phyloP scores from a whole-genome alignment of 2,888 invertebrate genomes.

The Macropis europaea region DNA sequence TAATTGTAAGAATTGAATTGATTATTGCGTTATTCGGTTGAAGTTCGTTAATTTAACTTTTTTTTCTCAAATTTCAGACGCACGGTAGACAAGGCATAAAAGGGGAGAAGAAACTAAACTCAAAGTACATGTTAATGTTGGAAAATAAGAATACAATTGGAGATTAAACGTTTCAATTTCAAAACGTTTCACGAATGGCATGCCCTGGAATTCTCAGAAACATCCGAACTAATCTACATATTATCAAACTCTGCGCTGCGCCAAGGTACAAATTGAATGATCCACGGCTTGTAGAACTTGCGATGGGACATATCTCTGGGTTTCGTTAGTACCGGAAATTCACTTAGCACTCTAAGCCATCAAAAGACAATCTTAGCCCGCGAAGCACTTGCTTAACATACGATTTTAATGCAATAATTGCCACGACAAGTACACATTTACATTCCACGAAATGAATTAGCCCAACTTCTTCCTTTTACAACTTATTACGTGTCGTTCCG shows the following conservation, averaged over 20 bases:
- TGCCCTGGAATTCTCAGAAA: constrained; percentile 35
- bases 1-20: no score
- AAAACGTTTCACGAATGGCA: constrained; percentile 20
- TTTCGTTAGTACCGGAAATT: constrained; percentile 41
- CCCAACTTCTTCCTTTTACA: not conserved
- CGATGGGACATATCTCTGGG: constrained; percentile 35
- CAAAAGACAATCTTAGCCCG: constrained; percentile 36
- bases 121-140: not conserved
- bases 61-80: no score
- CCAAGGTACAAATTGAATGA: constrained; percentile 57
- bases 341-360: constrained; percentile 37
- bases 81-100: no score
- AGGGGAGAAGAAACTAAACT: not conserved
- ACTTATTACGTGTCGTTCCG: no score
- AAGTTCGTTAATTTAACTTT: no score
- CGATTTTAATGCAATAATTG: not conserved
- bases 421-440: not conserved
- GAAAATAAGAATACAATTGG: not conserved
- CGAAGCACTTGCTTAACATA: constrained; percentile 15
- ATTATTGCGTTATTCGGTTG: no score
- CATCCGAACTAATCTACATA: constrained; percentile 58
- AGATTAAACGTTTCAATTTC: constrained; percentile 33
- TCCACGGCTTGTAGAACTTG: constrained; percentile 52
- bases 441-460: no score
- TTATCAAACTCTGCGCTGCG: constrained; percentile 51